Base-by-base conservation (phyloP, 2,797 vertebrate species). In the Molossus alvarezi region DNA sequence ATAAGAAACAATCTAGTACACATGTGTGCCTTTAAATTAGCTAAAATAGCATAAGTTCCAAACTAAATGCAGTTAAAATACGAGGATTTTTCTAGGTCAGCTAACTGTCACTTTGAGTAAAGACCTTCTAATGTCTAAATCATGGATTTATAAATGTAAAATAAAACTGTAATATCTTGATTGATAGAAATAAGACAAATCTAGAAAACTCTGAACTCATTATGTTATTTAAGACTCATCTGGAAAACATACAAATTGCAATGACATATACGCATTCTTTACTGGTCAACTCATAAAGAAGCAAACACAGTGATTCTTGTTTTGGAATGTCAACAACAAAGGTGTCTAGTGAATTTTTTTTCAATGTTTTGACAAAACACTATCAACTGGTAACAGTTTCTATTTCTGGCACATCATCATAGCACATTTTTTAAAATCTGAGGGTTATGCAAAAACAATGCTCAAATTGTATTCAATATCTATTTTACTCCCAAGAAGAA, bases 61-160 rank as follows among this genome's bases (percentile, higher is more conserved):
- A 91, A 93, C 25, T 45, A 95, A 97, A 27, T n/a, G 95, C 14
- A 84, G 41, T 25, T 91, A 67, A 96, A 90, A 23, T 88, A 60
- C 1, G 17, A 91, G 33, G 58, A 64, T 79, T 90, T 90, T 53
- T 60, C 72, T 75, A 4, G 20, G 27, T 73, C 60, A n/a, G 48
- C 7, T 90, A 71, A 82, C 37, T 87, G 64, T 67, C 9, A 0
- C 2, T 57, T 90, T 97, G 7, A 25, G 57, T 85, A 45, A 88
- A 45, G 45, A 12, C 11, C 87, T 91, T 65, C 17, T 85, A 1
- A 90, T 37, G 65, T 80, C 48, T 62, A 86, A 62, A 95, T 75
- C 6, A 45, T 76, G 4, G 3, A 41, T 37, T 64, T 57, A 33
- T 9, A 71, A 51, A 55, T 37, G 27, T 75, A 92, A 88, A 95